A percentile compares a stretch with the other conserved stretches of the same genome.
Evolutionary conservation across 2,888 invertebrate species (phyloP).

Genomic region (Ganaspis brasiliensis): DNA sequence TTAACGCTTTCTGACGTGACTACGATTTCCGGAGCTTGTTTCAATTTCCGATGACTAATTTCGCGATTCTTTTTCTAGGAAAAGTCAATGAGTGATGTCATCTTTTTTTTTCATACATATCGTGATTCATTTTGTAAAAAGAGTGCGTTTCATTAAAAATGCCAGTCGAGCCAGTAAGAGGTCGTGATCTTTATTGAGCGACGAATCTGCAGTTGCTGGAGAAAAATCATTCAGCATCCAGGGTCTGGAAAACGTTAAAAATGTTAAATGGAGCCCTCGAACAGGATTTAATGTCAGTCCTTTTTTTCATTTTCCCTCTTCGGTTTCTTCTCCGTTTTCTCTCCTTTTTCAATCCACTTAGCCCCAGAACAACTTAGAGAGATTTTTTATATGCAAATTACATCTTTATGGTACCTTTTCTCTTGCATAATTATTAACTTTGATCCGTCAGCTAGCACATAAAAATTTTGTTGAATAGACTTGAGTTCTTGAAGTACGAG

Average conservation of each 20-base stretch:
- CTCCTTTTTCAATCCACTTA: constrained; percentile 7
- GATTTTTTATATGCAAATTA: constrained; percentile 26
- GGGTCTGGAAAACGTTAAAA: constrained; percentile 17
- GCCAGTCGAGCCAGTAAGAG: background rate
- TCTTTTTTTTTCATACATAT: background rate
- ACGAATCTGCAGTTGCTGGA: background rate
- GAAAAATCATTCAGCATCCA: background rate
- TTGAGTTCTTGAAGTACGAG: no score
- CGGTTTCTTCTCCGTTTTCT: background rate
- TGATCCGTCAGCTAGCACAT: background rate
- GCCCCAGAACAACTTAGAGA: background rate
- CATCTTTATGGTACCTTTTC: constrained; percentile 15
- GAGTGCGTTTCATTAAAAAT: constrained; percentile 5
- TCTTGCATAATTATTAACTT: constrained; percentile 8
- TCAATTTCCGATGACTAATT: background rate
- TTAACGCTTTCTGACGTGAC: constrained; percentile 3
- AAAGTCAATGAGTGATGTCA: background rate
- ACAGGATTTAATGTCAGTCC: constrained; percentile 8
- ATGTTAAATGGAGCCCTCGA: constrained; percentile 21
- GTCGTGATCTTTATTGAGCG: constrained; percentile 7
- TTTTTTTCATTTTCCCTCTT: constrained; percentile 4
- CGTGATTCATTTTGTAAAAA: background rate
- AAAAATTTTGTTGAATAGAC: background rate
- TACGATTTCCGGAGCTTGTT: background rate
- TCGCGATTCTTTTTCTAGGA: background rate